Percentiles rank a stretch among this genome's conserved stretches.
These are phyloP conservation scores for Chydorus sphaericus DNA, from an alignment of 2,888 invertebrate species.

Conservation along the genomic window DNA sequence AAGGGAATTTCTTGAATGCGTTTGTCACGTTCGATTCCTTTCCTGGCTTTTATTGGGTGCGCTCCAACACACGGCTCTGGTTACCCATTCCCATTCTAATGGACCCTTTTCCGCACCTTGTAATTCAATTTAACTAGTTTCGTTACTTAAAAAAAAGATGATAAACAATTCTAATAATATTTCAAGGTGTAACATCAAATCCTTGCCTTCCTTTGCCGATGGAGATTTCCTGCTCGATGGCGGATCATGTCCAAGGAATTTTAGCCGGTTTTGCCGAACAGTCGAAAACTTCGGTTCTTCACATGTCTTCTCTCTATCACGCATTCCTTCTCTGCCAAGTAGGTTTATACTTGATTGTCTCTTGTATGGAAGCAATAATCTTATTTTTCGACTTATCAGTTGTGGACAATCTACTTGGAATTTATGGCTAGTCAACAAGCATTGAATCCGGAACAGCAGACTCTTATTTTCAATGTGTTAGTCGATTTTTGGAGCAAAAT, in stretches of 20 bases:
- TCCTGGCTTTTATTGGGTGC: constrained; percentile 94
- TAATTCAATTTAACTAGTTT: constrained; percentile 29
- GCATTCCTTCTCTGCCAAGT: constrained; percentile 94
- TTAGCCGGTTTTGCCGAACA: constrained; percentile 95
- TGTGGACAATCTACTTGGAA: constrained; percentile 98
- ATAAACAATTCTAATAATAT: constrained; percentile 18
- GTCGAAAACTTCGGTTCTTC: constrained; percentile 74
- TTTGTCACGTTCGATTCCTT: constrained; percentile 79
- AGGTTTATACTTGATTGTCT: constrained; percentile 20
- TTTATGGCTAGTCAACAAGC: constrained; percentile 40
- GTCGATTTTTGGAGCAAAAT: constrained; percentile 98
- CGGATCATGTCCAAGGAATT: constrained; percentile 93
- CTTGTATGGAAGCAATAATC: not conserved
- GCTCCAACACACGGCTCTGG: constrained; percentile 31
- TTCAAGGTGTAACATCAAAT: constrained; percentile 5
- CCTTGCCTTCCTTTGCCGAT: constrained; percentile 74
- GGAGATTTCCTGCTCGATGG: constrained; percentile 89
- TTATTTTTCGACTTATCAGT: constrained; percentile 30
- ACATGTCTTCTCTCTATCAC: constrained; percentile 92
- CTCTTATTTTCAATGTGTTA: constrained; percentile 61
- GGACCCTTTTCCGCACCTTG: constrained; percentile 19
- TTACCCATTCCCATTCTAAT: not conserved
- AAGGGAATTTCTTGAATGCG: constrained; percentile 87
- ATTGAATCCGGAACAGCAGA: constrained; percentile 52
- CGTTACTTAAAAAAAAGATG: constrained; percentile 25